These are phyloP conservation scores for Pseudobourletiella spinata DNA, from an alignment of 1,140 invertebrate species.

Conservation along the genomic window DNA sequence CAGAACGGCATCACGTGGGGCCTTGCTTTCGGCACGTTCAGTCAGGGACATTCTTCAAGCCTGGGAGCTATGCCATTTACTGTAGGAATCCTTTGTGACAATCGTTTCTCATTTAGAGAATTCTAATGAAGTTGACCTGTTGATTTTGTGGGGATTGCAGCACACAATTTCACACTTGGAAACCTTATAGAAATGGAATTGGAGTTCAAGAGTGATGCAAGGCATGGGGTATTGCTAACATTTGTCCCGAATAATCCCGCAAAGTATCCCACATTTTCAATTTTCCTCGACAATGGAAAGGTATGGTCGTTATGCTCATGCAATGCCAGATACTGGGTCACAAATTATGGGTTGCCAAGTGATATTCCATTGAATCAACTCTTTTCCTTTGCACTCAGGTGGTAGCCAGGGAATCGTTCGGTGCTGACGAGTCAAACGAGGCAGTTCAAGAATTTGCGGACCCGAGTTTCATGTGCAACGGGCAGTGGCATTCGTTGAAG, in stretches of 20 bases:
- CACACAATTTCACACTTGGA: constrained; percentile 58
- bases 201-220: constrained; percentile 73
- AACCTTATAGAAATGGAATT: constrained; percentile 60
- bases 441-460: constrained; percentile 16
- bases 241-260: constrained; percentile 19
- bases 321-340: too few relatives aligned
- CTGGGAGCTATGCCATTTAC: constrained; percentile 70
- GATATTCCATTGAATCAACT: too few relatives aligned
- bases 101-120: neutral
- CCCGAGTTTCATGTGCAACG: constrained; percentile 57
- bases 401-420: constrained; percentile 20
- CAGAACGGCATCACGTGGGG: constrained; percentile 62
- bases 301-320: too few relatives aligned
- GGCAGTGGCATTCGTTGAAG: constrained; percentile 73
- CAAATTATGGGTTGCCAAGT: too few relatives aligned
- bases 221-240: constrained; percentile 67
- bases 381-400: too few relatives aligned
- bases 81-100: constrained; percentile 48
- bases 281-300: constrained; percentile 68
- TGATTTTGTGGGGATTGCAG: constrained; percentile 44
- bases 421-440: constrained; percentile 12
- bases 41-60: constrained; percentile 73
- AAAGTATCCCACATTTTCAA: constrained; percentile 57
- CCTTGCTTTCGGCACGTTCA: constrained; percentile 81
- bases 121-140: neutral